Base-by-base conservation (phyloP, 2,797 vertebrate species). In the Rhincodon typus region DNA sequence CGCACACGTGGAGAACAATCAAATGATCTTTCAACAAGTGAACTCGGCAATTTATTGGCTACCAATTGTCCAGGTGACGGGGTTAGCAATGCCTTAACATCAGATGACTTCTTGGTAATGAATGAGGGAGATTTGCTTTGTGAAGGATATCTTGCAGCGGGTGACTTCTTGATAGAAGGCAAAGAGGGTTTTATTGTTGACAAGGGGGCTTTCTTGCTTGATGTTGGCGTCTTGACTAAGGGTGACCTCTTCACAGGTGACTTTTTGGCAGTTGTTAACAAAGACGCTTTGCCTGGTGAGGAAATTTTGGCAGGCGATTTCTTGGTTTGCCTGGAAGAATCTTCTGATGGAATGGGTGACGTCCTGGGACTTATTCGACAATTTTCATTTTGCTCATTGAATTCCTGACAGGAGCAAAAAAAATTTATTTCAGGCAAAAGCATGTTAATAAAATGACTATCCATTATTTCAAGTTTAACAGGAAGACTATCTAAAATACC, bases 1-100 rank as follows among this genome's bases (percentile, higher is more conserved):
- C 96, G 97, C 2, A 96, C 96, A 12, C 93, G 96, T 8, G 97
- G 96, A 0, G 97, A 97, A 50, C 96, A 38, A 79, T 79, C 42
- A 95, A 66, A 96, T 12, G 79, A 95, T n/a, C 70, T 13, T 53
- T 17, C 69, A 53, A 46, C 27, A 53, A 74, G 53, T 57, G 17
- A 34, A 50, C 46, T 17, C 2, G 67, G 4, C 70, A 53, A 34
- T 34, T 46, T 8, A 34, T 66, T 91, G 57, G 88, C 17, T 34
- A n/a, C 30, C 53, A 34, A 62, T 27, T 53, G 57, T 34, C 46
- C 50, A 3, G 42, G 12, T 27, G 46, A 72, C n/a, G 5, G 23
- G 21, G n/a, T 42, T 13, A 67, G n/a, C 23, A 27, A 50, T 23
- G 10, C 27, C 23, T 94, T 94, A 10, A 42, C 25, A 72, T 13